Evolutionary conservation across 1,140 invertebrate species (phyloP).

Genomic region (Neodiprion fabricii): DNA sequence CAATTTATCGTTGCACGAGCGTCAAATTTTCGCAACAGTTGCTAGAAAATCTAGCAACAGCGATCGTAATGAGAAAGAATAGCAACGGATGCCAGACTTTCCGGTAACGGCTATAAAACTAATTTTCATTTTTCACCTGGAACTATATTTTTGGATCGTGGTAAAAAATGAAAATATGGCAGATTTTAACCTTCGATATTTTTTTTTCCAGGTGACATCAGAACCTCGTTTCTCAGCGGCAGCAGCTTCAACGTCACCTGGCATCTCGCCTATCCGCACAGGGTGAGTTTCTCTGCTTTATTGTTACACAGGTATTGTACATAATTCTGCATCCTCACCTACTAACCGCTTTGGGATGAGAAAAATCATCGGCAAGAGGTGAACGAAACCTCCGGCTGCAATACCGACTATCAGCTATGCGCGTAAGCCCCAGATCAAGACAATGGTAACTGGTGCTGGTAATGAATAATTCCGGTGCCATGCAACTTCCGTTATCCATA

Average conservation of each 20-base stretch:
- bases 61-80: no score
- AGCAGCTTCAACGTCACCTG: slow-evolving; percentile 89
- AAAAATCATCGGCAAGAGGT: not conserved
- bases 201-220: slow-evolving; percentile 74
- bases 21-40: no score
- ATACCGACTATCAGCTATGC: not conserved
- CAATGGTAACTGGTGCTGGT: not conserved
- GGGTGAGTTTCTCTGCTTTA: slow-evolving; percentile 69
- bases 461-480: slow-evolving; percentile 11
- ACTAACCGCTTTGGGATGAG: not conserved
- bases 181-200: no score
- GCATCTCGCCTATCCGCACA: slow-evolving; percentile 93
- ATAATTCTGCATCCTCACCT: not conserved
- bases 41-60: no score
- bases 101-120: no score
- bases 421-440: not conserved
- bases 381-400: not conserved
- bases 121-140: no score
- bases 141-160: no score
- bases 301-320: slow-evolving; percentile 12
- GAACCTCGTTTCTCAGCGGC: slow-evolving; percentile 82
- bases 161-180: no score
- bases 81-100: no score
- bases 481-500: slow-evolving; percentile 11
- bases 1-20: no score